Percentiles rank a stretch among this genome's conserved stretches.
phyloP scores from a whole-genome alignment of 2,113 vertebrate genomes.

The Tenebrosternarchus preto region DNA sequence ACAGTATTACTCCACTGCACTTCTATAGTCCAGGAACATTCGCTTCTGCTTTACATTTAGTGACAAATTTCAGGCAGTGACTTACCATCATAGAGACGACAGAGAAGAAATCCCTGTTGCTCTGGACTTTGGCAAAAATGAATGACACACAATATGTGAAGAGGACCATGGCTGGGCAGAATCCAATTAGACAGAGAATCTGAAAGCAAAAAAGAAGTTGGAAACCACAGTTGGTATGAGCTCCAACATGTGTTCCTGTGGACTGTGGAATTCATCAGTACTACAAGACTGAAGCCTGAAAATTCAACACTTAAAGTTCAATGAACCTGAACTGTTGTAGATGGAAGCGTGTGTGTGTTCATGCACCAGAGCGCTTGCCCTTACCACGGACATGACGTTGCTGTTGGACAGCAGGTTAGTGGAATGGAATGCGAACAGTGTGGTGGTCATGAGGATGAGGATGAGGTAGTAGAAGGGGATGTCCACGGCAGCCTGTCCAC shows the following conservation, averaged over 20 bases:
- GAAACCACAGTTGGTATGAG: too few species aligned
- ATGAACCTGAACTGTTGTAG: neutral
- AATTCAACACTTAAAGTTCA: neutral
- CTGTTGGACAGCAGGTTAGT: slow-evolving; percentile 80
- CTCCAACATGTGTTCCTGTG: neutral
- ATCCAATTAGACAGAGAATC: slow-evolving; percentile 88
- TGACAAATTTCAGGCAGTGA: slow-evolving; percentile 4
- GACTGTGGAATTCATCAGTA: neutral
- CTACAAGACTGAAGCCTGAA: neutral
- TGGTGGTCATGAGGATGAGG: slow-evolving; percentile 82
- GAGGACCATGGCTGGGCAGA: slow-evolving; percentile 86
- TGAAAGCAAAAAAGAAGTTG: slow-evolving; percentile 58
- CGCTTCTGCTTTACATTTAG: too few species aligned
- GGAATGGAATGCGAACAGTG: slow-evolving; percentile 88
- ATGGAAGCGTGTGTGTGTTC: neutral
- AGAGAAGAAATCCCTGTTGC: slow-evolving; percentile 92
- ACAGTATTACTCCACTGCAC: too few species aligned
- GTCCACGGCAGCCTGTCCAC: slow-evolving; percentile 86
- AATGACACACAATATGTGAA: slow-evolving; percentile 93
- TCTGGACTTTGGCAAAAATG: slow-evolving; percentile 85
- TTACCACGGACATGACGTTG: slow-evolving; percentile 86
- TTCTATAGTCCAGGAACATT: too few species aligned
- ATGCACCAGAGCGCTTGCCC: slow-evolving; percentile 42
- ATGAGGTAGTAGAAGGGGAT: slow-evolving; percentile 86
- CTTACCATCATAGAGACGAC: slow-evolving; percentile 95